Percentiles rank a stretch among this genome's conserved stretches.
Evolutionary conservation across 2,888 invertebrate species (phyloP).

Genomic region (Pyrochroa serraticornis): DNA sequence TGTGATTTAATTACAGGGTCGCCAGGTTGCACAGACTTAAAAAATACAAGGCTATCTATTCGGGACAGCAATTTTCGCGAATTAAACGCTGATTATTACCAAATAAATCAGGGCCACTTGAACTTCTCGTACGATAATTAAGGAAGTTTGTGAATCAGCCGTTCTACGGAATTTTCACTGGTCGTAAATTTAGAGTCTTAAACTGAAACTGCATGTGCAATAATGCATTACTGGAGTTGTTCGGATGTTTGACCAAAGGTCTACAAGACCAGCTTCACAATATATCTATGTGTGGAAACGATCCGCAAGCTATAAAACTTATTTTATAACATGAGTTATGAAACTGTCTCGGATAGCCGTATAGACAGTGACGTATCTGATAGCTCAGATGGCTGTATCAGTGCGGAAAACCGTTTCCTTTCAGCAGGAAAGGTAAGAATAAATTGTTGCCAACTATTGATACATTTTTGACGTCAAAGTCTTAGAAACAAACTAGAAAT

Average conservation of each 20-base stretch:
- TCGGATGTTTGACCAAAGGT: conserved; percentile 12
- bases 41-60: conserved; percentile 10
- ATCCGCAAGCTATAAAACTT: conserved; percentile 24
- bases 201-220: conserved; percentile 2
- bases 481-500: no score
- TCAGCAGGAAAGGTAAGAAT: no score
- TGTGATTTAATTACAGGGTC: conserved; percentile 18
- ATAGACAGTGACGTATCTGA: no score
- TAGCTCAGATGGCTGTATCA: no score
- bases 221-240: conserved; percentile 3
- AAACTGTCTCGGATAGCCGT: conserved; percentile 5
- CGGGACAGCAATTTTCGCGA: no score
- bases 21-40: conserved; percentile 9
- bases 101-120: no score
- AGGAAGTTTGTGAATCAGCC: neutral
- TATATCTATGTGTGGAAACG: conserved; percentile 27
- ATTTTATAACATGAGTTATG: conserved; percentile 29
- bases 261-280: conserved; percentile 23
- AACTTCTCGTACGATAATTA: no score
- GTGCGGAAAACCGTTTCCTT: no score
- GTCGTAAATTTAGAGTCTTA: no score
- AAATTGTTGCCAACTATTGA: no score
- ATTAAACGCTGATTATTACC: no score
- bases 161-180: conserved; percentile 1
- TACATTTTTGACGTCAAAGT: no score